These are phyloP conservation scores for Peromyscus aztecus DNA, from an alignment of 2,797 vertebrate genomes.

Conservation along the genomic window DNA sequence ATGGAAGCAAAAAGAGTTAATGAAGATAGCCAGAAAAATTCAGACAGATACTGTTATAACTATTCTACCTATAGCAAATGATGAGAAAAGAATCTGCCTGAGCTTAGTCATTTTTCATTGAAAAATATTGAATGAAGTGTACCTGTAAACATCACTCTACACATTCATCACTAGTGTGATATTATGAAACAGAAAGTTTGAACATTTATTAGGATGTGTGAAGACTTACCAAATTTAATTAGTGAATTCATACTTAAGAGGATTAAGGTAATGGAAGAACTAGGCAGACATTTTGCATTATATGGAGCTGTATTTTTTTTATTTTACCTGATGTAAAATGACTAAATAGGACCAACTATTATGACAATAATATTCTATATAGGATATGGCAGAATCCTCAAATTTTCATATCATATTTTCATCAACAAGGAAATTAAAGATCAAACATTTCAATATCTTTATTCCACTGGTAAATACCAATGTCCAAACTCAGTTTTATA, in stretches of 20 bases:
- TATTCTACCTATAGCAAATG: background rate
- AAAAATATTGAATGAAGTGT: background rate
- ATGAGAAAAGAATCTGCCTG: background rate
- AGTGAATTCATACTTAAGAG: background rate
- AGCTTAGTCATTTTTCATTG: background rate
- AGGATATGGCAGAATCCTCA: background rate
- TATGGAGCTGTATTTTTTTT: background rate
- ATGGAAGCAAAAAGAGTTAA: background rate
- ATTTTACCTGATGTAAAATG: background rate
- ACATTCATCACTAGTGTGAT: background rate
- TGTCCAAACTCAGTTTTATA: background rate
- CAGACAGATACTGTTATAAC: background rate
- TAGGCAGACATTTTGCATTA: background rate
- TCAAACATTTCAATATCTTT: background rate
- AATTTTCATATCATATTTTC: background rate
- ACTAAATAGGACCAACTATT: background rate
- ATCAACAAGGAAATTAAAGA: slow-evolving; percentile 1
- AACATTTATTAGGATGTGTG: background rate
- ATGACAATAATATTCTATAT: background rate
- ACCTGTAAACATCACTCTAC: background rate
- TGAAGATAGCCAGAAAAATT: background rate
- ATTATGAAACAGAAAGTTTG: background rate
- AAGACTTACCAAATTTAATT: background rate
- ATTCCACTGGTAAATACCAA: background rate
- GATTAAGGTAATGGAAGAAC: background rate